Evolutionary conservation across 2,113 vertebrate species (phyloP).

Genomic region (Acinonyx jubatus): DNA sequence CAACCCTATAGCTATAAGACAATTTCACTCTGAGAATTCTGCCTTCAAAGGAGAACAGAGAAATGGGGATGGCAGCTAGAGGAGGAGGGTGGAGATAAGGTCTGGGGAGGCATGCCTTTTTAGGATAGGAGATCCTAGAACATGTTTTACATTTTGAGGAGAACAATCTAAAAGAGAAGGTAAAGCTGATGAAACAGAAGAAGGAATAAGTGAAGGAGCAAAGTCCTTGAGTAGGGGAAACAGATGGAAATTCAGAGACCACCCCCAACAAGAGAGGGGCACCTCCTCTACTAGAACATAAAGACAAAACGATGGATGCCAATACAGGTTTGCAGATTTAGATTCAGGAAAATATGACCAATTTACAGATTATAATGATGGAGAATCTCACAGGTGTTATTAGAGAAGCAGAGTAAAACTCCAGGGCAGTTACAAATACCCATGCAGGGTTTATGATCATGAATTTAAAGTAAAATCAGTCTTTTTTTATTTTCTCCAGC

Average conservation of each 20-base stretch:
- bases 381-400: not conserved
- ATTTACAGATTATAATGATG: not conserved
- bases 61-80: not conserved
- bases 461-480: slow-evolving; percentile 6
- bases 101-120: not conserved
- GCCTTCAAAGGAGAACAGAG: not conserved
- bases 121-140: not conserved
- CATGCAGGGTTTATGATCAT: not conserved
- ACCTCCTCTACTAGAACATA: not conserved
- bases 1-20: not conserved
- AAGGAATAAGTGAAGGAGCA: not conserved
- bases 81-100: not conserved
- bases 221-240: not conserved
- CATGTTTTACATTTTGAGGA: not conserved
- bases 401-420: not conserved
- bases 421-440: not conserved
- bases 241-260: not conserved
- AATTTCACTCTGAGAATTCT: slow-evolving; percentile 21
- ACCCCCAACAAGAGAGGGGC: not conserved
- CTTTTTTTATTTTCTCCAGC: not conserved
- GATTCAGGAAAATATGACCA: not conserved
- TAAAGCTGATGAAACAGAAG: not conserved
- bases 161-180: not conserved
- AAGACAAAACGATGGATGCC: not conserved
- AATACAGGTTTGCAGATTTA: not conserved